A percentile compares a stretch with the other conserved stretches of the same genome.
Evolutionary conservation across 2,888 invertebrate genomes (phyloP).

Genomic region (Agonopterix subpropinquella): DNA sequence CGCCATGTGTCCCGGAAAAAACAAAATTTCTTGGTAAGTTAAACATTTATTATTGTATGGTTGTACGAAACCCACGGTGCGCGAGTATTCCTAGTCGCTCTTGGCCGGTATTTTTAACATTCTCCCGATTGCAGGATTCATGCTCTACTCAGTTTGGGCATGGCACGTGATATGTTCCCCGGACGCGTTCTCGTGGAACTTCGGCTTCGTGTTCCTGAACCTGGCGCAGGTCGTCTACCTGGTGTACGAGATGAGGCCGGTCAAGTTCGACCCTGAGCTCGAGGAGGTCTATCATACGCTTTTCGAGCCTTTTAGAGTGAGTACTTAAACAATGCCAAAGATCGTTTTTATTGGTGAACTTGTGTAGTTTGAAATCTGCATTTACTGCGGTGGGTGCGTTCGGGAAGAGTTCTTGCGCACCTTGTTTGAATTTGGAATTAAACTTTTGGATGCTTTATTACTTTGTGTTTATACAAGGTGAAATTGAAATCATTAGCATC

Average conservation of each 20-base stretch:
- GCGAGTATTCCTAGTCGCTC: not conserved
- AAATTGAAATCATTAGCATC: no score
- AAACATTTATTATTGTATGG: no score
- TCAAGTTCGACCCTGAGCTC: slow-evolving; percentile 88
- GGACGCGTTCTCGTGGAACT: slow-evolving; percentile 92
- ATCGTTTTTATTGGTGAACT: no score
- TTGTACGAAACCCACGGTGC: no score
- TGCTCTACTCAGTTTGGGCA: slow-evolving; percentile 90
- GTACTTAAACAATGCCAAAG: not conserved
- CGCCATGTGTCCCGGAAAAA: no score
- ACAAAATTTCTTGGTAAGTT: no score
- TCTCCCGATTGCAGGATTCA: slow-evolving; percentile 74
- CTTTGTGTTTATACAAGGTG: no score
- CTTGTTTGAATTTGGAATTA: no score
- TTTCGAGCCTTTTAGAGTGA: slow-evolving; percentile 88
- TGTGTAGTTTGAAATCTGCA: no score
- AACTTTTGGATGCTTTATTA: no score
- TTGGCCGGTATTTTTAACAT: not conserved
- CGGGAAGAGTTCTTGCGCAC: no score
- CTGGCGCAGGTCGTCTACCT: slow-evolving; percentile 87
- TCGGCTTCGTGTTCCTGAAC: slow-evolving; percentile 87
- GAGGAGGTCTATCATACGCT: slow-evolving; percentile 87
- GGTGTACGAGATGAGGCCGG: slow-evolving; percentile 87
- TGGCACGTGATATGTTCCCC: slow-evolving; percentile 93
- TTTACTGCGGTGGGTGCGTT: no score